These are phyloP conservation scores for Cephus pulcher DNA, from an alignment of 2,888 invertebrate species.

Conservation along the genomic window DNA sequence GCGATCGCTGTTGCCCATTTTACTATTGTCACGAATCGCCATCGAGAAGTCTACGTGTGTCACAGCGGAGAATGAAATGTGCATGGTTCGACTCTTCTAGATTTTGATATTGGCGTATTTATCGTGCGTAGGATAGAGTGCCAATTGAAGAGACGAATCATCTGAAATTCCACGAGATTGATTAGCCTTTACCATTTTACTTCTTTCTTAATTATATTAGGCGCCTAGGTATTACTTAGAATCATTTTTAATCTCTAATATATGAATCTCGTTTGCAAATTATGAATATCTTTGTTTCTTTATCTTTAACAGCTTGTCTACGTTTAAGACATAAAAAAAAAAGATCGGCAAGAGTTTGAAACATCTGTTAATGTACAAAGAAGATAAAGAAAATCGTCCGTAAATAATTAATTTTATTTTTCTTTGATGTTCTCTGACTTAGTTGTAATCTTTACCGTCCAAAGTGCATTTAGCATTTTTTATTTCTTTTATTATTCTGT, in stretches of 20 bases:
- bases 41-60: background rate
- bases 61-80: background rate
- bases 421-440: conserved; percentile 30
- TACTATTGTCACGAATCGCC: background rate
- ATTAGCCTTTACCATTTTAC: background rate
- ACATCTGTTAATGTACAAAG: background rate
- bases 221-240: background rate
- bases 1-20: background rate
- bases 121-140: background rate
- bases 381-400: background rate
- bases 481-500: conserved; percentile 22
- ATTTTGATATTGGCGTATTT: background rate
- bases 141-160: background rate
- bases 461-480: conserved; percentile 55
- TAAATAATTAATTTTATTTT: conserved; percentile 4
- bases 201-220: background rate
- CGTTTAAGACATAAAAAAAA: background rate
- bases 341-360: background rate
- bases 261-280: background rate
- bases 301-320: background rate
- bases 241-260: background rate
- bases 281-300: background rate
- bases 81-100: background rate
- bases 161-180: background rate
- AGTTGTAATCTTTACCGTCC: conserved; percentile 62